Conservation (phyloP, 2,113 vertebrate species). For the Rhizomys pruinosus region DNA sequence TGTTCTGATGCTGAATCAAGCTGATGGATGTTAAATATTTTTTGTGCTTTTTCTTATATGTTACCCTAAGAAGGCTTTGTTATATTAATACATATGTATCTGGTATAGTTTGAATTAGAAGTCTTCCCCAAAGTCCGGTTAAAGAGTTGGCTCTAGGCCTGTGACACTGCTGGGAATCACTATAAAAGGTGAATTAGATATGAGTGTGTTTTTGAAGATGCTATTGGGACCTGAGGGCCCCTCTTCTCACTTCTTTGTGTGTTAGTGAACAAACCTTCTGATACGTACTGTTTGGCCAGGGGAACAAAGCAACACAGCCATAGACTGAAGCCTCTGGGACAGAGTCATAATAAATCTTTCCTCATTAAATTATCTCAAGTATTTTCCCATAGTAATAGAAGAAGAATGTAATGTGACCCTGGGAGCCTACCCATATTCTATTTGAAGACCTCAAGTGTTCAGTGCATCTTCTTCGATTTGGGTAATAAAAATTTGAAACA, state of each 20-base stretch:
- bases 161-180: not conserved
- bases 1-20: not conserved
- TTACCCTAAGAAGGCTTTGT: not conserved
- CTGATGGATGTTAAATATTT: no score
- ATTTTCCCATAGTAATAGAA: not conserved
- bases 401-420: not conserved
- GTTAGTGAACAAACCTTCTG: no score
- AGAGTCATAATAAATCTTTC: not conserved
- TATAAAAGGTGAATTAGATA: not conserved
- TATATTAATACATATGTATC: not conserved
- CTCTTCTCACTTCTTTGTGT: not conserved
- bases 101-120: not conserved
- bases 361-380: not conserved
- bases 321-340: not conserved
- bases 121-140: no score
- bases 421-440: not conserved
- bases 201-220: no score
- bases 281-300: not conserved
- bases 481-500: not conserved
- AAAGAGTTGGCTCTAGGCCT: not conserved
- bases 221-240: not conserved
- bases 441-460: not conserved
- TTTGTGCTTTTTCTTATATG: not conserved
- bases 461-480: not conserved
- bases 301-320: not conserved